phyloP scores from a whole-genome alignment of 2,888 invertebrate genomes.

The Troides oblongomaculatus region DNA sequence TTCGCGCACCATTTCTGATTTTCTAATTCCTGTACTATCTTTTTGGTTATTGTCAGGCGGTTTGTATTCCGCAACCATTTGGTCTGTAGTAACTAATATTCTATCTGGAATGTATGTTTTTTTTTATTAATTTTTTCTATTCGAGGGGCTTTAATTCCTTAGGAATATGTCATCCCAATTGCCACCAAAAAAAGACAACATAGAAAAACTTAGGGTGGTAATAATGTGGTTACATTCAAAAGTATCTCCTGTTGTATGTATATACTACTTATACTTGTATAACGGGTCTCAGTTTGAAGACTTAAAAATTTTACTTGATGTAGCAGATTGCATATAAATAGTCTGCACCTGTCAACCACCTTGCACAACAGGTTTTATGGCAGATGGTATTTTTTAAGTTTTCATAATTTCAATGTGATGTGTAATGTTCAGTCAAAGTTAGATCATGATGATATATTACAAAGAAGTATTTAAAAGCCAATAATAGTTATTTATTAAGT shows the following conservation, averaged over 20 bases:
- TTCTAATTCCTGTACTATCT: conserved; percentile 48
- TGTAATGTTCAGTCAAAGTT: neutral
- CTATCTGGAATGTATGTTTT: conserved; percentile 74
- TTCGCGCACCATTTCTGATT: conserved; percentile 66
- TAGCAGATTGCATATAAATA: conserved; percentile 19
- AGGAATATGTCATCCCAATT: too few relatives aligned
- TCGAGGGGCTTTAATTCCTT: too few relatives aligned
- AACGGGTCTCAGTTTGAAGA: neutral
- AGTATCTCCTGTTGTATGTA: too few relatives aligned
- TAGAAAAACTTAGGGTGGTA: too few relatives aligned
- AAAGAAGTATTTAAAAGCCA: conserved; percentile 3
- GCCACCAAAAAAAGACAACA: too few relatives aligned
- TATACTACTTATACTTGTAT: neutral
- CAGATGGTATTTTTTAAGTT: conserved; percentile 21
- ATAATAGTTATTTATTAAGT: neutral
- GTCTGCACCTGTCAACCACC: conserved; percentile 23
- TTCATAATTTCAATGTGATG: conserved; percentile 3
- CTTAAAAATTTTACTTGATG: conserved; percentile 14
- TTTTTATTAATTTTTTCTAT: too few relatives aligned
- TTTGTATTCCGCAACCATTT: conserved; percentile 81
- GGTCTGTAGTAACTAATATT: conserved; percentile 81
- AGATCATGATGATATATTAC: neutral
- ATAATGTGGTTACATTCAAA: too few relatives aligned
- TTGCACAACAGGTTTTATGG: conserved; percentile 19
- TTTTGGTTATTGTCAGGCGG: conserved; percentile 55